Percentiles rank a stretch among this genome's conserved stretches.
These are phyloP conservation scores for Brachymystax lenok DNA, from an alignment of 2,797 vertebrate genomes.

Conservation along the genomic window DNA sequence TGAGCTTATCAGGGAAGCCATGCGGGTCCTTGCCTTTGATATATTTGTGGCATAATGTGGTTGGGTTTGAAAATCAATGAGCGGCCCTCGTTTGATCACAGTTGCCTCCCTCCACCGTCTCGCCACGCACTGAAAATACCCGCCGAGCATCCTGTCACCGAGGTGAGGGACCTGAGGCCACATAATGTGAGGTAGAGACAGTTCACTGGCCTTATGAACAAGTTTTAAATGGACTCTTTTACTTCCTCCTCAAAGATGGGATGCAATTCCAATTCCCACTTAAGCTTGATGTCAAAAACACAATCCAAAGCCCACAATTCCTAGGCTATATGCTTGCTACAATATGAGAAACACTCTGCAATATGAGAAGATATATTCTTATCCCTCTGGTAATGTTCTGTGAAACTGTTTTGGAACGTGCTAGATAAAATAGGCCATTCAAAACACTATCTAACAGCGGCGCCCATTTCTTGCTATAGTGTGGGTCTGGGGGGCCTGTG, in stretches of 20 bases:
- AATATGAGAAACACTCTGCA: not conserved
- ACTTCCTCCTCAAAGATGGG: not conserved
- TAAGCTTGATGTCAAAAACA: not conserved
- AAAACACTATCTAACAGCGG: constrained; percentile 51
- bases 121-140: constrained; percentile 33
- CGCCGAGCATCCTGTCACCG: constrained; percentile 26
- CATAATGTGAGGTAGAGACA: not conserved
- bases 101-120: constrained; percentile 46
- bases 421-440: constrained; percentile 61
- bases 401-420: constrained; percentile 23
- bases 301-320: not conserved
- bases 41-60: constrained; percentile 60
- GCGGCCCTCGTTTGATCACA: constrained; percentile 63
- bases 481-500: constrained; percentile 41
- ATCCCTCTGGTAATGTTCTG: not conserved
- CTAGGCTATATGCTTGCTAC: not conserved
- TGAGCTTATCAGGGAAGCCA: constrained; percentile 56
- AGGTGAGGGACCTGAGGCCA: constrained; percentile 32
- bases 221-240: not conserved
- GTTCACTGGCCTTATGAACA: not conserved
- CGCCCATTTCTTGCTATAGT: constrained; percentile 28
- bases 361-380: not conserved
- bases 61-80: constrained; percentile 71
- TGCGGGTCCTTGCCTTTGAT: constrained; percentile 62
- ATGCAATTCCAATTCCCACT: not conserved